Conservation (phyloP, 2,797 vertebrate species). For the Natrix natrix region DNA sequence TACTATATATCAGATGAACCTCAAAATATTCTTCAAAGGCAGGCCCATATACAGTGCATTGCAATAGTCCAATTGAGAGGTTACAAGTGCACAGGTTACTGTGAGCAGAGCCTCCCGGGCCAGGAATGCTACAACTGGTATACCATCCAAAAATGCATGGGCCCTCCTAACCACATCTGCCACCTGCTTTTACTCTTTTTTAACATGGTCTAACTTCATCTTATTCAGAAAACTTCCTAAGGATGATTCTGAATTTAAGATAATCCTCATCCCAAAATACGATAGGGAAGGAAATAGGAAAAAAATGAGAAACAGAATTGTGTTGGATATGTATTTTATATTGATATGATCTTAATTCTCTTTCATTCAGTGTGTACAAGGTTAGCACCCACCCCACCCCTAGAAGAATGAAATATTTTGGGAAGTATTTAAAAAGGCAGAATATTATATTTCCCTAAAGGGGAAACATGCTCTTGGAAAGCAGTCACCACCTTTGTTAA, state of each 20-base stretch:
- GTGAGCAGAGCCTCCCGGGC: background rate
- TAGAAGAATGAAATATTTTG: too few relatives aligned
- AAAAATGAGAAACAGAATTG: background rate
- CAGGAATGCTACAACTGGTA: background rate
- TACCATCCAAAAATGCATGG: background rate
- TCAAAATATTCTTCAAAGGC: background rate
- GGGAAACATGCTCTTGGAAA: too few relatives aligned
- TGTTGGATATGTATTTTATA: background rate
- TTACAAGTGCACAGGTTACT: background rate
- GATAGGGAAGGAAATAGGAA: background rate
- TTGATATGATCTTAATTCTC: background rate
- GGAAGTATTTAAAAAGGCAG: too few relatives aligned
- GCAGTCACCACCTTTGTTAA: too few relatives aligned
- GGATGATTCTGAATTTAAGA: conserved; percentile 4
- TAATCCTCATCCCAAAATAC: background rate
- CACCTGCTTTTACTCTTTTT: background rate
- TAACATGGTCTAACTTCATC: background rate
- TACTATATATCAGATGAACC: background rate
- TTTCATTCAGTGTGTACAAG: conserved; percentile 1
- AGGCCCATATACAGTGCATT: background rate
- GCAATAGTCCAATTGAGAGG: background rate
- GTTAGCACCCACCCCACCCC: too few relatives aligned
- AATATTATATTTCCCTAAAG: too few relatives aligned
- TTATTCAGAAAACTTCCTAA: background rate
- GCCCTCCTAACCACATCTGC: background rate